Evolutionary conservation across 1,140 invertebrate genomes (phyloP).

Genomic region (Oedothorax gibbosus): DNA sequence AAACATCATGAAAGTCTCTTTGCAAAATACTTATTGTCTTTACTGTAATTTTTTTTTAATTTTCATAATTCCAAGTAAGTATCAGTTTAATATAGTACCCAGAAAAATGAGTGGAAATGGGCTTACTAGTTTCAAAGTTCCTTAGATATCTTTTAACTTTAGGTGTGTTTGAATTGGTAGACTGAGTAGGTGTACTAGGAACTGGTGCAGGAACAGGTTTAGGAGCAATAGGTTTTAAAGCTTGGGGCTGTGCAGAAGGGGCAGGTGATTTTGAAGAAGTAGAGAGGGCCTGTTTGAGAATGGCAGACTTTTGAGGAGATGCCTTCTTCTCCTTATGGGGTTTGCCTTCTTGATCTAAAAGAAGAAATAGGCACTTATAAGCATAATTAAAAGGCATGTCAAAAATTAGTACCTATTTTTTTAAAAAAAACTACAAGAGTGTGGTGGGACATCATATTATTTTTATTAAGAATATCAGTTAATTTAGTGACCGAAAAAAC

Average conservation of each 20-base stretch:
- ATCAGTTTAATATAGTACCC: neutral
- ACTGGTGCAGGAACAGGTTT: neutral
- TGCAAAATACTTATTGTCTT: no score
- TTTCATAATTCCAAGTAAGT: neutral
- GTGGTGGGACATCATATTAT: no score
- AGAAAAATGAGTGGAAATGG: neutral
- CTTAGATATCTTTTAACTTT: slow-evolving; percentile 8
- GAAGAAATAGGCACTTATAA: neutral
- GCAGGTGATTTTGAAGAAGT: no score
- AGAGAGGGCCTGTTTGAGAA: neutral
- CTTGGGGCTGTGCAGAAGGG: neutral
- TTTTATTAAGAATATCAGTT: no score
- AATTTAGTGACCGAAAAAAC: no score
- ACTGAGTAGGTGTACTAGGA: neutral
- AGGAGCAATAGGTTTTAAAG: neutral
- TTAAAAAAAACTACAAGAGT: no score
- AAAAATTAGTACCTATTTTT: neutral
- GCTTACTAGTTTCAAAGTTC: slow-evolving; percentile 54
- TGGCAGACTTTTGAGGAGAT: neutral
- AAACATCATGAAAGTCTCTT: no score
- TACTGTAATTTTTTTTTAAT: no score
- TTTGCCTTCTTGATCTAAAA: slow-evolving; percentile 28
- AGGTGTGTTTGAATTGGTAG: neutral
- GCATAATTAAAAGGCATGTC: neutral
- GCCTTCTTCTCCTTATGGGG: neutral